A percentile compares a stretch with the other conserved stretches of the same genome.
These are phyloP conservation scores for Oncorhynchus keta DNA, from an alignment of 2,113 vertebrate species.

Conservation along the genomic window DNA sequence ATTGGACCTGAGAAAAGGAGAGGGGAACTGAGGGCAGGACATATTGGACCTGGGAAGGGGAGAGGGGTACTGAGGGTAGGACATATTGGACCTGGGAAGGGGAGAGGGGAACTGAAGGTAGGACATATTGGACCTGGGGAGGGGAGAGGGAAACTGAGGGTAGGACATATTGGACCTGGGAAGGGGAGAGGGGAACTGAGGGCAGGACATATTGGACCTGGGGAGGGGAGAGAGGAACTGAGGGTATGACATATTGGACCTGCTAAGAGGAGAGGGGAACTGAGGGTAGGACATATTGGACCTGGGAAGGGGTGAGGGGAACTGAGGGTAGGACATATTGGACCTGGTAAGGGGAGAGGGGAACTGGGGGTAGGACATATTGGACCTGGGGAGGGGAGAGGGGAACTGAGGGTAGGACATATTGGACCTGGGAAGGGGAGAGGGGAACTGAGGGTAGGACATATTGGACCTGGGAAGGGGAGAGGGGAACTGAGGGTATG, in stretches of 20 bases:
- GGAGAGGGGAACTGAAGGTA: slow-evolving; percentile 3
- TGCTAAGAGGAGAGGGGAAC: background rate
- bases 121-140: slow-evolving; percentile 7
- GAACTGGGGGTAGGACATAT: slow-evolving; percentile 7
- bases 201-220: no score
- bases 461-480: background rate
- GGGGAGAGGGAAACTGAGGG: slow-evolving; percentile 21
- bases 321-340: no score
- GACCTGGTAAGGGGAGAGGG: background rate
- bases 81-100: no score
- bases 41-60: no score
- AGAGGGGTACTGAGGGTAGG: no score
- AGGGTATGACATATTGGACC: no score
- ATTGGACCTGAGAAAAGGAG: background rate
- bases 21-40: background rate
- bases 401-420: slow-evolving; percentile 18
- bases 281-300: no score
- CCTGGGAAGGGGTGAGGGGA: background rate
- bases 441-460: slow-evolving; percentile 2
- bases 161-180: slow-evolving; percentile 29
- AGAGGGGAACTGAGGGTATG: background rate
- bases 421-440: slow-evolving; percentile 27
- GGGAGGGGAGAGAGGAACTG: no score
- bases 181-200: slow-evolving; percentile 21
- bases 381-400: slow-evolving; percentile 21